These are phyloP conservation scores for Miltochrista miniata DNA, from an alignment of 2,888 invertebrate genomes.

Conservation along the genomic window DNA sequence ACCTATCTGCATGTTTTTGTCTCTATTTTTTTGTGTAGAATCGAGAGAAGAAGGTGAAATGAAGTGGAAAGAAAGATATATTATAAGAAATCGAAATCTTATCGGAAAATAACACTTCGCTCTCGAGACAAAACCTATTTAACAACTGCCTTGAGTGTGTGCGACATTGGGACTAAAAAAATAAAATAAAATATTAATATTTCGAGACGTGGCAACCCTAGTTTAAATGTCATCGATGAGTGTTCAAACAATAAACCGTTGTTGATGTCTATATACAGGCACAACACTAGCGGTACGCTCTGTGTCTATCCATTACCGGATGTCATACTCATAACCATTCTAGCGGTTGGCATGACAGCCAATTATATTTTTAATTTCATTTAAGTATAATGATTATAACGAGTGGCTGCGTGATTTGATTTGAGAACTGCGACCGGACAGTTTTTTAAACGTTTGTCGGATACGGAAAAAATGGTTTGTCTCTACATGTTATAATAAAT, in stretches of 20 bases:
- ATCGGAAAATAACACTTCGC: too few relatives aligned
- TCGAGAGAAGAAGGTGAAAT: too few relatives aligned
- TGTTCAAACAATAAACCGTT: conserved; percentile 33
- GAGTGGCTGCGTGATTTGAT: conserved; percentile 1
- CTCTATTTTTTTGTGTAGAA: too few relatives aligned
- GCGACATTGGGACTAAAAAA: too few relatives aligned
- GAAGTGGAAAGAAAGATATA: too few relatives aligned
- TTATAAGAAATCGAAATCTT: too few relatives aligned
- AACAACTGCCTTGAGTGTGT: too few relatives aligned
- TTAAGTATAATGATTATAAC: conserved; percentile 10
- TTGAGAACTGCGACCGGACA: neutral
- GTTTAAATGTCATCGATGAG: conserved; percentile 4
- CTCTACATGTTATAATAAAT: too few relatives aligned
- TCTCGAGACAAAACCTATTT: too few relatives aligned
- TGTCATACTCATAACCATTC: conserved; percentile 6
- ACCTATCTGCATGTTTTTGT: too few relatives aligned
- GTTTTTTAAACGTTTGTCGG: neutral
- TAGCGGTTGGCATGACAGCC: conserved; percentile 9
- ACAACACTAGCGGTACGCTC: conserved; percentile 13
- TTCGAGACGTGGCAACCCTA: conserved; percentile 4
- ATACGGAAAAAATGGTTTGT: neutral
- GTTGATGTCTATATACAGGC: conserved; percentile 21
- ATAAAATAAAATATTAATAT: too few relatives aligned
- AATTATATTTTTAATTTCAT: conserved; percentile 3
- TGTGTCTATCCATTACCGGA: conserved; percentile 9